phyloP scores from a whole-genome alignment of 2,888 invertebrate species.

The Thereva unica region DNA sequence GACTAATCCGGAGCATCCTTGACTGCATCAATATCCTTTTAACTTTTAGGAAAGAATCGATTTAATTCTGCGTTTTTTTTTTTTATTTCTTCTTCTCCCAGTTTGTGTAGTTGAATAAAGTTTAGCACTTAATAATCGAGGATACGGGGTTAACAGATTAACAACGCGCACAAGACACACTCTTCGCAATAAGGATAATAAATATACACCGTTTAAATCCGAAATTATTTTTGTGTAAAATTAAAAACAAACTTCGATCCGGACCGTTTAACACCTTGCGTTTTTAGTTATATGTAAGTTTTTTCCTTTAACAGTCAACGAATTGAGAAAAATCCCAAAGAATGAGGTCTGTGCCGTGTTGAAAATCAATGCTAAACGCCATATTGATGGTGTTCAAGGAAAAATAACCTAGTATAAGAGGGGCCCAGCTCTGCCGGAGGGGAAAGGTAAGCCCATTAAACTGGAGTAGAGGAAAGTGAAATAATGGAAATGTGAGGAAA shows the following conservation, averaged over 20 bases:
- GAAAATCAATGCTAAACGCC: slow-evolving; percentile 36
- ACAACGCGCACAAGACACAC: slow-evolving; percentile 28
- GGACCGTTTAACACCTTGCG: too few species aligned
- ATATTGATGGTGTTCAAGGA: slow-evolving; percentile 31
- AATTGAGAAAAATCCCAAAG: slow-evolving; percentile 13
- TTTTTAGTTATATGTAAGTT: too few species aligned
- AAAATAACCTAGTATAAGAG: slow-evolving; percentile 16
- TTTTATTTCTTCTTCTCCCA: too few species aligned
- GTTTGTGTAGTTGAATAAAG: too few species aligned
- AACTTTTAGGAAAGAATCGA: too few species aligned
- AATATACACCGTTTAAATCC: not conserved
- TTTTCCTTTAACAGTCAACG: slow-evolving; percentile 1
- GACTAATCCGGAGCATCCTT: too few species aligned
- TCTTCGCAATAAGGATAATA: not conserved
- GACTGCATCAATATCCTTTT: too few species aligned
- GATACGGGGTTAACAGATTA: slow-evolving; percentile 30
- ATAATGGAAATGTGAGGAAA: slow-evolving; percentile 2
- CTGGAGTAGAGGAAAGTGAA: not conserved
- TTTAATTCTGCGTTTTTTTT: not conserved
- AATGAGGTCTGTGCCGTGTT: slow-evolving; percentile 30
- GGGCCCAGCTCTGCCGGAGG: not conserved
- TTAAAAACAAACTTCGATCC: too few species aligned
- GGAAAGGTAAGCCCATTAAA: slow-evolving; percentile 17
- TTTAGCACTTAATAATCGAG: not conserved
- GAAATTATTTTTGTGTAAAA: too few species aligned